These are phyloP conservation scores for Drosophila falleni DNA, from an alignment of 2,888 invertebrate genomes.

Conservation along the genomic window DNA sequence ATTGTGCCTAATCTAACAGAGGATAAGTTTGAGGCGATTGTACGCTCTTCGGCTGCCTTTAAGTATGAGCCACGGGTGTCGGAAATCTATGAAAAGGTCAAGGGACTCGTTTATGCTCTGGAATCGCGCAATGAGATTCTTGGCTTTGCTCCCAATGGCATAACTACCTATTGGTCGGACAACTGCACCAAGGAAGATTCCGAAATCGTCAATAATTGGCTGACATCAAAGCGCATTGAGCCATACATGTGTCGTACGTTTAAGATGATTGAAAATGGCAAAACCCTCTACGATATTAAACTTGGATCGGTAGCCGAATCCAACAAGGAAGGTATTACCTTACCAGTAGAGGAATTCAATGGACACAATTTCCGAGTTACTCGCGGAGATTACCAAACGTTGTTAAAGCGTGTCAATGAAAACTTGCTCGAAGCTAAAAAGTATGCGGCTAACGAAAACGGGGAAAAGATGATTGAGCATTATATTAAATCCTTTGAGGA, in stretches of 20 bases:
- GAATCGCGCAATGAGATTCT: conserved; percentile 90
- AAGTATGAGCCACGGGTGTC: conserved; percentile 88
- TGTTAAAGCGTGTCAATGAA: conserved; percentile 90
- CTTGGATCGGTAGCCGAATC: conserved; percentile 89
- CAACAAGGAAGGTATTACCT: conserved; percentile 87
- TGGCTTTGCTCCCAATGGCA: conserved; percentile 92
- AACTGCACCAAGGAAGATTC: conserved; percentile 94
- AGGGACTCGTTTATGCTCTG: conserved; percentile 89
- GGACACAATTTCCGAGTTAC: conserved; percentile 90
- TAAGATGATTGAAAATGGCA: conserved; percentile 89
- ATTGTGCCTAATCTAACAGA: conserved; percentile 93
- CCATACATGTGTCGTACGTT: conserved; percentile 95
- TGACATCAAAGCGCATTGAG: conserved; percentile 92
- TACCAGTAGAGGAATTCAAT: conserved; percentile 88
- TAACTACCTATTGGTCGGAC: conserved; percentile 96
- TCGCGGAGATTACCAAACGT: conserved; percentile 92
- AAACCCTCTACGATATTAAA: conserved; percentile 89
- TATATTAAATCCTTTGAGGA: conserved; percentile 93
- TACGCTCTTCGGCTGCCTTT: conserved; percentile 90
- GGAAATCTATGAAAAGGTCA: conserved; percentile 88
- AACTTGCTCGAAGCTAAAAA: conserved; percentile 90
- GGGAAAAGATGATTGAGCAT: conserved; percentile 92
- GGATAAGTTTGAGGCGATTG: conserved; percentile 90
- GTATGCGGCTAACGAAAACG: conserved; percentile 91
- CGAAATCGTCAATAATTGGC: conserved; percentile 91